Base-by-base conservation (phyloP, 2,797 vertebrate species). In the Antrozous pallidus region DNA sequence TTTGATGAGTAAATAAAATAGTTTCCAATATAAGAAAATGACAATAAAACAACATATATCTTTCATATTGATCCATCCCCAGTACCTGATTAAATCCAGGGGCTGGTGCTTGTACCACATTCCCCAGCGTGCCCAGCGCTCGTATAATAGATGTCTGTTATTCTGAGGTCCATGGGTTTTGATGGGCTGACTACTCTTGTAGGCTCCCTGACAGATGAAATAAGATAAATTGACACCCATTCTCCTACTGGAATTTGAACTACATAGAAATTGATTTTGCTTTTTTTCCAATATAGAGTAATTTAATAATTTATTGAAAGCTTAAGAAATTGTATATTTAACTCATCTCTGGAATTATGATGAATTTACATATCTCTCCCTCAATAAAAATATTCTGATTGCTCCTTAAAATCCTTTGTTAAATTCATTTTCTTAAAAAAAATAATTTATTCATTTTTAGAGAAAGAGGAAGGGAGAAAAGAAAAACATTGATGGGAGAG, bases 51-150 rank as follows among this genome's bases (percentile, higher is more conserved):
- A 51, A 6, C 12, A 54, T n/a, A 13, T 56, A 14, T 12, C 22
- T 65, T 38, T 33, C 51, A 31, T 40, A 45, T 36, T 0, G 3
- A 16, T 45, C 2, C 9, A 7, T 13, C 10, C 4, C 3, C 40
- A 79, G 77, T 98, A 99, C 99, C 99, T 99, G 98, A 99, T 99
- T 97, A 99, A 99, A 97, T 99, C 99, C 67, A 99, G 98, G 74
- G 99, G 99, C 67, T 99, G 99, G 97, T 99, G 99, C 97, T 99
- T 99, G 98, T 99, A 99, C 99, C 99, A 99, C 98, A 99, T 99
- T 17, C 99, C 99, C 99, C 99, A 99, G 80, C 99, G 99, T 87
- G 99, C 99, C 99, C 99, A 99, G 8, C 99, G 99, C 97, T 99
- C 99, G 36, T 99, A 99, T n/a, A 99, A 98, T 17, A 99, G 98